Percentiles rank a stretch among this genome's conserved stretches.
phyloP scores from a whole-genome alignment of 2,888 invertebrate species.

The Ormyrus rosae region DNA sequence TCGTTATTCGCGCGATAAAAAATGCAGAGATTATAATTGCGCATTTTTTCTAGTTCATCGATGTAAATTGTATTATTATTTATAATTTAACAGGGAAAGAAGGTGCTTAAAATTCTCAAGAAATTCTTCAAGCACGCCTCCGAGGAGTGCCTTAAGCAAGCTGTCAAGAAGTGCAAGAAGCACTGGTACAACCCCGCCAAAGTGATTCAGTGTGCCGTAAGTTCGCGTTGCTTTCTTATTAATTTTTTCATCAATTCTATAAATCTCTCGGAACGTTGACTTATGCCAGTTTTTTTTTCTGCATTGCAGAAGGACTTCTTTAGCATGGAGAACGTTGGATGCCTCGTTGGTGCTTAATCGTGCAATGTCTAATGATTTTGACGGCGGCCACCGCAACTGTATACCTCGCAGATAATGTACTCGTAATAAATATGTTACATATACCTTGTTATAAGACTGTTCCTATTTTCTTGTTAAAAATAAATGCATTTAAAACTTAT shows the following conservation, averaged over 20 bases:
- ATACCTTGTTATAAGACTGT: too few relatives aligned
- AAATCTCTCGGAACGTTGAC: neutral
- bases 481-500: too few relatives aligned
- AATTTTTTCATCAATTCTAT: neutral
- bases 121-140: slow-evolving; percentile 14
- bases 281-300: neutral
- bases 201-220: slow-evolving; percentile 33
- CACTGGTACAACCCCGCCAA: slow-evolving; percentile 34
- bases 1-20: too few relatives aligned
- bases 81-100: slow-evolving; percentile 4
- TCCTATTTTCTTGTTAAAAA: too few relatives aligned
- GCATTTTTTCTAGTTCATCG: too few relatives aligned
- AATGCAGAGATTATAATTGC: too few relatives aligned
- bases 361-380: neutral
- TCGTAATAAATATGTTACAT: too few relatives aligned
- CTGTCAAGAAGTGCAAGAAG: slow-evolving; percentile 30
- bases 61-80: neutral
- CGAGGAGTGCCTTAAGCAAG: slow-evolving; percentile 13
- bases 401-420: too few relatives aligned
- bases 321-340: slow-evolving; percentile 12
- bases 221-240: slow-evolving; percentile 2
- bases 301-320: slow-evolving; percentile 33
- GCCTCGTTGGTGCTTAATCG: neutral
- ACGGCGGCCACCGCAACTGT: too few relatives aligned
- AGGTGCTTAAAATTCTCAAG: slow-evolving; percentile 14